Evolutionary conservation across 2,888 invertebrate genomes (phyloP).

Genomic region (Elmis aenea): DNA sequence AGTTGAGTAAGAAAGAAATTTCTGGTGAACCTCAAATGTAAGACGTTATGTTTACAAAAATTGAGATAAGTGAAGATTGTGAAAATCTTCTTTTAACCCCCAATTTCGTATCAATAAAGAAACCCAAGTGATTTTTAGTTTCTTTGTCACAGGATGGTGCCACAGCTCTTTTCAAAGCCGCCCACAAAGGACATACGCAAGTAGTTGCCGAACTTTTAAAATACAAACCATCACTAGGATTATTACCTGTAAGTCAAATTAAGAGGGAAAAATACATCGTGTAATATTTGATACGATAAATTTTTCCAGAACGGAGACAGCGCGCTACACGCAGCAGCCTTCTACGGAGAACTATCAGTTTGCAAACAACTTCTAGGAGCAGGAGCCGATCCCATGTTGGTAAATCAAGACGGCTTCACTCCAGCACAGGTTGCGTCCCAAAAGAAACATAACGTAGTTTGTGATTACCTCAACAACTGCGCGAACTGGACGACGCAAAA

Average conservation of each 20-base stretch:
- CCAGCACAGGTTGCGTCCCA: conserved; percentile 61
- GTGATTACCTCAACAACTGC: conserved; percentile 51
- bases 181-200: conserved; percentile 88
- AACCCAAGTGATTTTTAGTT: conserved; percentile 21
- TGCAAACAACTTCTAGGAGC: conserved; percentile 69
- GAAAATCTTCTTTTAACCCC: too few relatives aligned
- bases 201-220: conserved; percentile 81
- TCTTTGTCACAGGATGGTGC: conserved; percentile 95
- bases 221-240: conserved; percentile 73
- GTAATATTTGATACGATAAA: conserved; percentile 6
- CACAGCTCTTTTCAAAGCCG: conserved; percentile 89
- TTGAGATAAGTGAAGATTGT: too few relatives aligned
- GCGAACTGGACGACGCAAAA: conserved; percentile 33
- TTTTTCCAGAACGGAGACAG: conserved; percentile 80
- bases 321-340: conserved; percentile 84
- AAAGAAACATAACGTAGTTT: conserved; percentile 52
- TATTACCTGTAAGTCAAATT: conserved; percentile 65
- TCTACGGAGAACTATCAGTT: conserved; percentile 79
- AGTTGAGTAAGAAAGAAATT: too few relatives aligned
- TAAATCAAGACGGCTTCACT: conserved; percentile 69
- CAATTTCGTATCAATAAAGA: not conserved
- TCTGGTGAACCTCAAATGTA: too few relatives aligned
- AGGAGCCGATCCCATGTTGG: conserved; percentile 61
- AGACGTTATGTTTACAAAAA: too few relatives aligned
- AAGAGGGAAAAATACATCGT: too few relatives aligned